These are phyloP conservation scores for Microtus montanus DNA, from an alignment of 2,113 vertebrate genomes.

Conservation along the genomic window DNA sequence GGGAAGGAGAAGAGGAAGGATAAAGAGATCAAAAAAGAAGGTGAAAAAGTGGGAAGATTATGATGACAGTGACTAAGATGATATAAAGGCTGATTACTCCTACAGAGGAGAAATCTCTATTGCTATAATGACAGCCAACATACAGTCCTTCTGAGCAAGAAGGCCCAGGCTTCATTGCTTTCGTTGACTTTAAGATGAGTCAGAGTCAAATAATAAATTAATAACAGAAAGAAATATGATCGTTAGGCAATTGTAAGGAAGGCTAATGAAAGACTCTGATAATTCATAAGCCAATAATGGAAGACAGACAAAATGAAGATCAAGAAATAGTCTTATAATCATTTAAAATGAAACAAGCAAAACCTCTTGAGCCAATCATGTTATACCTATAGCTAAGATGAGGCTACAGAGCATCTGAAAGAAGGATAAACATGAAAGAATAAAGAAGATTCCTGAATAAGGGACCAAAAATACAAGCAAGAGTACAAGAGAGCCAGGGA, in stretches of 20 bases:
- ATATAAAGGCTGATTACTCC: background rate
- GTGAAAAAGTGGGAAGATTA: too few relatives aligned
- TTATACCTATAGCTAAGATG: background rate
- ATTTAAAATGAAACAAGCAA: background rate
- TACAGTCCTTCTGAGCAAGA: background rate
- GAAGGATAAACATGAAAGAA: background rate
- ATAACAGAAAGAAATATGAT: background rate
- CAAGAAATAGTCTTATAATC: background rate
- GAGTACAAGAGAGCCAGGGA: rapidly evolving
- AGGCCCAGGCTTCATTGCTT: background rate
- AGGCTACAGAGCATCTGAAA: background rate
- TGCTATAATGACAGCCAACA: rapidly evolving
- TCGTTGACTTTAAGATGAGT: background rate
- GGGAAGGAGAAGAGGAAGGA: too few relatives aligned
- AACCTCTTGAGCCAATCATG: background rate
- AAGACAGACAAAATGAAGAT: background rate
- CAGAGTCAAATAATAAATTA: background rate
- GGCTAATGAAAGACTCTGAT: background rate
- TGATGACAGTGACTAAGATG: background rate
- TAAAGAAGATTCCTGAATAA: background rate
- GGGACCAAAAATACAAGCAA: rapidly evolving
- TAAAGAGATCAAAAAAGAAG: too few relatives aligned
- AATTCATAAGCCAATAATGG: background rate
- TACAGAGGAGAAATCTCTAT: too few relatives aligned
- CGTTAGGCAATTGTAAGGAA: background rate